Evolutionary conservation across 2,888 invertebrate genomes (phyloP).

Genomic region (Cactoblastis cactorum): DNA sequence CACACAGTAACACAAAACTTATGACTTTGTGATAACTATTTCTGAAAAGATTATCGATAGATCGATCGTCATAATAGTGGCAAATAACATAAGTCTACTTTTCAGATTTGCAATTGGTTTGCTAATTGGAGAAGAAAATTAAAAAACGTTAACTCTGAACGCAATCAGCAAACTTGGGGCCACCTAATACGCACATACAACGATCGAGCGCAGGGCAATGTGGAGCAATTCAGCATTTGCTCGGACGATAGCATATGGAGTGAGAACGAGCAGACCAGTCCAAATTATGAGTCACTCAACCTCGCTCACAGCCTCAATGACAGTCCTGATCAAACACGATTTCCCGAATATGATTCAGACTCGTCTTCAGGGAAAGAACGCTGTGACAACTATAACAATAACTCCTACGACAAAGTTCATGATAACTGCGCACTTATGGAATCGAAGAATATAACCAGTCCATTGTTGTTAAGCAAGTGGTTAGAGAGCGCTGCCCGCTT

Average conservation of each 20-base stretch:
- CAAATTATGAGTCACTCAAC: conserved; percentile 42
- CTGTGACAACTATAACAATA: conserved; percentile 57
- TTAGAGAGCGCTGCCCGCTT: conserved; percentile 86
- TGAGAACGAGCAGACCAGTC: conserved; percentile 73
- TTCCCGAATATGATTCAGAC: conserved; percentile 52
- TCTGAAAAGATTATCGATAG: too few species aligned
- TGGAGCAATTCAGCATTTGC: conserved; percentile 88
- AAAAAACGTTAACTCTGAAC: conserved; percentile 85
- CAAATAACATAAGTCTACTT: conserved; percentile 20
- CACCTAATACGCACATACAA: conserved; percentile 86
- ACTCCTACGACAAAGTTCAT: conserved; percentile 44
- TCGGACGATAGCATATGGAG: conserved; percentile 90
- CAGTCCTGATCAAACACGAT: conserved; percentile 48
- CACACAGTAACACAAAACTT: too few species aligned
- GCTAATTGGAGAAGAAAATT: conserved; percentile 90
- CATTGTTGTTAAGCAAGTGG: conserved; percentile 86
- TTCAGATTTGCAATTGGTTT: conserved; percentile 88
- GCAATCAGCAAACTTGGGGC: conserved; percentile 85
- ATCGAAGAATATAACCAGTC: conserved; percentile 63
- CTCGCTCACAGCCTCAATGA: conserved; percentile 42
- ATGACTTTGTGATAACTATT: too few species aligned
- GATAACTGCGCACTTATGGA: conserved; percentile 33
- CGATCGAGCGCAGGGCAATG: conserved; percentile 86
- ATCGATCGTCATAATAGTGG: not conserved
- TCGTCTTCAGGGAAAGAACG: conserved; percentile 54